Percentiles rank a stretch among this genome's conserved stretches.
phyloP scores from a whole-genome alignment of 2,113 vertebrate genomes.

The Eolophus roseicapilla region DNA sequence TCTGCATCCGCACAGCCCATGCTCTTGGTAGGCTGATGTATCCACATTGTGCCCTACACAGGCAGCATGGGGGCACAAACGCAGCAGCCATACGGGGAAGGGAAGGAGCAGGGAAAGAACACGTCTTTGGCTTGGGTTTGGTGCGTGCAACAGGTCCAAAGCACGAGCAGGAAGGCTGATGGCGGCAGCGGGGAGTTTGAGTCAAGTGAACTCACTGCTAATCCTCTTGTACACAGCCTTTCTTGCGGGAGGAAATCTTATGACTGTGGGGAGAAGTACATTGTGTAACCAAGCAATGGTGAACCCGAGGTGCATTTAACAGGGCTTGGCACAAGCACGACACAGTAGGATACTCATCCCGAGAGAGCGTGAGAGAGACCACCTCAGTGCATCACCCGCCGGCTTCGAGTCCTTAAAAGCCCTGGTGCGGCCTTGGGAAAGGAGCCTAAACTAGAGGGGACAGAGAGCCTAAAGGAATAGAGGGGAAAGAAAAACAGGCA shows the following conservation, averaged over 20 bases:
- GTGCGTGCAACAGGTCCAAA: not conserved
- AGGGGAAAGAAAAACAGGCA: not conserved
- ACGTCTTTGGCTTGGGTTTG: not conserved
- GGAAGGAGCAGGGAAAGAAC: not conserved
- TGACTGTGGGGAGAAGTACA: constrained; percentile 25
- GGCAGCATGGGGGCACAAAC: not conserved
- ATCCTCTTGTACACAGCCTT: constrained; percentile 36
- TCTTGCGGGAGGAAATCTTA: not conserved
- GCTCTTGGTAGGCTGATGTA: not conserved
- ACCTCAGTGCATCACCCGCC: not conserved
- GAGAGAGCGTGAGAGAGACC: constrained; percentile 45
- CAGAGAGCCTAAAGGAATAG: not conserved
- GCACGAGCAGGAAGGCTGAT: not conserved
- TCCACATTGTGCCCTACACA: not conserved
- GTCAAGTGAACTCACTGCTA: not conserved
- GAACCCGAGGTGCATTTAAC: constrained; percentile 21
- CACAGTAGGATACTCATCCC: not conserved
- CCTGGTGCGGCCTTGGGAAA: not conserved
- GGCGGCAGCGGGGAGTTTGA: not conserved
- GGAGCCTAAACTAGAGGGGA: not conserved
- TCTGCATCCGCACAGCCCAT: not conserved
- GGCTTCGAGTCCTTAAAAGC: constrained; percentile 16
- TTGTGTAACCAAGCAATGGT: constrained; percentile 48
- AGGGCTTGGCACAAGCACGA: constrained; percentile 20
- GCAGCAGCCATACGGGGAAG: not conserved